Evolutionary conservation across 2,888 invertebrate genomes (phyloP).

Genomic region (Nebria brevicollis): DNA sequence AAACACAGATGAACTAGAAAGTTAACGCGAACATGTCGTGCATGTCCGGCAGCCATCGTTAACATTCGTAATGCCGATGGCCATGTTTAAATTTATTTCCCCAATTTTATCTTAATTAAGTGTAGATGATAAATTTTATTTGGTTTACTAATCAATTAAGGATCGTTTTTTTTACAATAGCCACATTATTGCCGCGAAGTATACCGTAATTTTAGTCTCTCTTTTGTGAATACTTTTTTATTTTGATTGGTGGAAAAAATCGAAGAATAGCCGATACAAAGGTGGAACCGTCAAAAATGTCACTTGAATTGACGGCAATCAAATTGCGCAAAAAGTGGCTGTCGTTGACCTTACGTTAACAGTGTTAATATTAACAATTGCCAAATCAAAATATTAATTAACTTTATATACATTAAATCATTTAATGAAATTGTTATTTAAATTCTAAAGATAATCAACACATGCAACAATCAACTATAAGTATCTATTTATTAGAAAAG

Average conservation of each 20-base stretch:
- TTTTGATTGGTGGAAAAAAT: neutral
- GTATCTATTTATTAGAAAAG: no score
- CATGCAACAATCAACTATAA: no score
- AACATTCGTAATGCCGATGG: conserved; percentile 2
- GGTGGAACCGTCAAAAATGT: neutral
- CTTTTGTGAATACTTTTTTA: neutral
- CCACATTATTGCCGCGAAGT: neutral
- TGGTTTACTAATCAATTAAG: neutral
- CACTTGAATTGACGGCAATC: neutral
- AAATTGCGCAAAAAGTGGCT: neutral
- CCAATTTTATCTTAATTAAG: neutral
- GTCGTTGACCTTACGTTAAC: neutral
- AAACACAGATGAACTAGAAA: conserved; percentile 16
- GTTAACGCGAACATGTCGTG: conserved; percentile 6
- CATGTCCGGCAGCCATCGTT: conserved; percentile 13
- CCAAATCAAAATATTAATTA: neutral
- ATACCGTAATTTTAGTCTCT: neutral
- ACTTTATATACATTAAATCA: no score
- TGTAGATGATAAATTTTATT: neutral
- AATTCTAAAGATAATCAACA: no score
- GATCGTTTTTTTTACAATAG: neutral
- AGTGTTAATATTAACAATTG: neutral
- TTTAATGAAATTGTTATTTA: no score
- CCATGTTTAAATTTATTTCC: neutral
- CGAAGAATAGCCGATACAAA: neutral